Percentiles rank a stretch among this genome's conserved stretches.
phyloP scores from a whole-genome alignment of 2,888 invertebrate species.

The Iselma pallidipennis region DNA sequence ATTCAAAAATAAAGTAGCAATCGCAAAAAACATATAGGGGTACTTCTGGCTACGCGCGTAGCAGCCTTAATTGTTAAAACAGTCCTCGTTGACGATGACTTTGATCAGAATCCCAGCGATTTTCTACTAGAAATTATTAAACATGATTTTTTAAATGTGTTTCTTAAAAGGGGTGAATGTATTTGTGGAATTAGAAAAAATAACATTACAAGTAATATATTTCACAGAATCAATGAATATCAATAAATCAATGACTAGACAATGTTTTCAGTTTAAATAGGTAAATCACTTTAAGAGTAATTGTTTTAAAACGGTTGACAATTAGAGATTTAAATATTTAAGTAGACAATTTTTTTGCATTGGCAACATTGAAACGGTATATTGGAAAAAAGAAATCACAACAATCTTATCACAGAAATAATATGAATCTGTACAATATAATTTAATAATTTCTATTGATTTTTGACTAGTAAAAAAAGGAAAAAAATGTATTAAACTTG shows the following conservation, averaged over 20 bases:
- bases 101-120: too few relatives aligned
- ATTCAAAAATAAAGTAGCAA: too few relatives aligned
- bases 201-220: background rate
- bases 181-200: background rate
- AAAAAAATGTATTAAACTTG: background rate
- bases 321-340: background rate
- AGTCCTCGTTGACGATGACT: too few relatives aligned
- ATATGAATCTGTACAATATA: slow-evolving; percentile 16
- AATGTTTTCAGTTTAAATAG: background rate
- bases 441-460: background rate
- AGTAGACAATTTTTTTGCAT: background rate
- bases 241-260: background rate
- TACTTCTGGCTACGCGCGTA: too few relatives aligned
- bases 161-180: too few relatives aligned
- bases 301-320: background rate
- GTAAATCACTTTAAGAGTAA: background rate
- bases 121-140: too few relatives aligned
- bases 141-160: too few relatives aligned
- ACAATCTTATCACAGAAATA: slow-evolving; percentile 23
- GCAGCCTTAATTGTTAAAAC: too few relatives aligned
- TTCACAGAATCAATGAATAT: background rate
- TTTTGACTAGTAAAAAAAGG: background rate
- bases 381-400: background rate
- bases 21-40: too few relatives aligned
- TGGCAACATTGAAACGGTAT: background rate